A percentile compares a stretch with the other conserved stretches of the same genome.
Conservation (phyloP, 2,113 vertebrate genomes). For the Lagopus leucura region DNA sequence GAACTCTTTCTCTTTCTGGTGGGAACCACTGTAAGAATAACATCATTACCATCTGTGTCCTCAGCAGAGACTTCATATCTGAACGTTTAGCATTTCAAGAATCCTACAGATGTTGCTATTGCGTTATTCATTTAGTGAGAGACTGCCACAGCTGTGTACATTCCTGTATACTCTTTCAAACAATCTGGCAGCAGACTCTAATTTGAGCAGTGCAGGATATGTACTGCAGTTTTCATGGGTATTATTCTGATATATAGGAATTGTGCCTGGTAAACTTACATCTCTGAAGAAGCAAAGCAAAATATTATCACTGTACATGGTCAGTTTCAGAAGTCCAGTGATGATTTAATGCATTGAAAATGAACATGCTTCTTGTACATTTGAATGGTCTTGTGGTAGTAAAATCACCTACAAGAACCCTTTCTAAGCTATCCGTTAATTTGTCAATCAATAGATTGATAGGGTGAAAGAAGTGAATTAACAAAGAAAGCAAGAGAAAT, state of each 20-base stretch:
- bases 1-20: not conserved
- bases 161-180: constrained; percentile 53
- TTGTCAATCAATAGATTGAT: not conserved
- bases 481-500: not conserved
- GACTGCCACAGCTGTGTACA: constrained; percentile 62
- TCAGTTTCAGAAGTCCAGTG: not conserved
- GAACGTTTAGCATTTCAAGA: constrained; percentile 65
- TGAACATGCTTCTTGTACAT: not conserved
- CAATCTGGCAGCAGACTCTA: constrained; percentile 55
- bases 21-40: constrained; percentile 18
- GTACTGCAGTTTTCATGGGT: not conserved
- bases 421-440: not conserved
- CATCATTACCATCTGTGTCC: constrained; percentile 47
- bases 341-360: not conserved
- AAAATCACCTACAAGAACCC: not conserved
- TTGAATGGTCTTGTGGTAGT: not conserved
- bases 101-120: constrained; percentile 69
- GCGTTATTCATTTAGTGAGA: constrained; percentile 64
- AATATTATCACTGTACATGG: not conserved
- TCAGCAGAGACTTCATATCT: constrained; percentile 38
- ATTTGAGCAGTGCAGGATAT: constrained; percentile 31
- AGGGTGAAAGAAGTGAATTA: not conserved
- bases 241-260: not conserved
- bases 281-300: not conserved
- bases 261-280: constrained; percentile 1